Evolutionary conservation across 2,888 invertebrate species (phyloP), one percentile per base, ranked within the genome.

Genomic region (Crematogaster levior): DNA sequence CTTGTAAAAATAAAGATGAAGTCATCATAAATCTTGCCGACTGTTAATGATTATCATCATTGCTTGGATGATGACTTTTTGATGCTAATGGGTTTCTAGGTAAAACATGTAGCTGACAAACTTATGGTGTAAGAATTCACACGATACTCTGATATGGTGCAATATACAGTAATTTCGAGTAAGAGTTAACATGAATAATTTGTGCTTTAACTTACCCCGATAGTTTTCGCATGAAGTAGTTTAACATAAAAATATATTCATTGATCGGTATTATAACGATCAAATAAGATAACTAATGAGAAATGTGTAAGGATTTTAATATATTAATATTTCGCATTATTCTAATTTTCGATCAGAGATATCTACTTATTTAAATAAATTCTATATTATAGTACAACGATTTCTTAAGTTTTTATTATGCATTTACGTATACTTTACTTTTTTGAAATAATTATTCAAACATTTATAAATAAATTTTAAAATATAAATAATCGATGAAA

Each of bases 21-120:
- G 18, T 30, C 2, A 61, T 0, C 18, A 24, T 40, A 53, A 40
- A 30, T 77, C 34, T 30, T 43, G 12, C 53, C 24, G 34, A 70
- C 56, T 56, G 72, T 34, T 56, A 72, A 34, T 24, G 34, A 18
- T 24, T 56, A 24, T 34, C 34, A 21, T 7, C 21, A 21, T 77
- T 66, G 43, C 43, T 56, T 43, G 18, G 43, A n/a, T 56, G 43
- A 79, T 70, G 46, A 72, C 3, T 43, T 70, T 43, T 79, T 70
- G 30, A 34, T 2, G 34, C 43, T 56, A 70, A 68, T 68, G 40
- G 56, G 30, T 7, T 75, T 15, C 27, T 75, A 66, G 74, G 5
- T 68, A 68, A 65, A 65, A 58, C 51, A 75, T 37, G 27, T 34
- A 79, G 24, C 34, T 34, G 21, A 34, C 21, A n/a, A 30, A 7